These are phyloP conservation scores for Coregonus sp. DNA, from an alignment of 2,797 vertebrate genomes.

Conservation along the genomic window DNA sequence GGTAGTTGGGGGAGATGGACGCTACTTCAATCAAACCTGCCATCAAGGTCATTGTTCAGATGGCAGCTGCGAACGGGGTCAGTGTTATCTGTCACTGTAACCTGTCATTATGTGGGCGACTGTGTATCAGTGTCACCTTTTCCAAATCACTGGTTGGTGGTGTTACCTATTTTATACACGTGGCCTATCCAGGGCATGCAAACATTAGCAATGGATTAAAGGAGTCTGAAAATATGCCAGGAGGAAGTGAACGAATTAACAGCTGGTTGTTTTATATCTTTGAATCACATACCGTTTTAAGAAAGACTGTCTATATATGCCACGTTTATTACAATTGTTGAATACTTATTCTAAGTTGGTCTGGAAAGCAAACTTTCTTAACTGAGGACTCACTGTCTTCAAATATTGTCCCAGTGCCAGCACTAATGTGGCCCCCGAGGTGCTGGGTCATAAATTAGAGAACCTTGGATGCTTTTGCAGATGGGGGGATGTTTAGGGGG, in stretches of 20 bases:
- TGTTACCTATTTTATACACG: constrained; percentile 1
- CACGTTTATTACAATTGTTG: background rate
- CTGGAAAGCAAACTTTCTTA: background rate
- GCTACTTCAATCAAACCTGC: constrained; percentile 90
- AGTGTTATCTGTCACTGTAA: constrained; percentile 62
- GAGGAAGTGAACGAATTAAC: background rate
- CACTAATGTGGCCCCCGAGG: constrained; percentile 40
- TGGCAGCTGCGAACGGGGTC: constrained; percentile 98
- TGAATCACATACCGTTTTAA: background rate
- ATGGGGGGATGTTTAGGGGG: constrained; percentile 6
- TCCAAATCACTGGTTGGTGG: constrained; percentile 33
- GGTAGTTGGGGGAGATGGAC: constrained; percentile 94
- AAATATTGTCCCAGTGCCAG: constrained; percentile 46
- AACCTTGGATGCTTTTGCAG: constrained; percentile 23
- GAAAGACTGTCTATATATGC: background rate
- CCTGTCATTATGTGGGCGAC: background rate
- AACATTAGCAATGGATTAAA: background rate
- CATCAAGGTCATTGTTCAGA: constrained; percentile 90
- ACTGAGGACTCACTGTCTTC: constrained; percentile 21
- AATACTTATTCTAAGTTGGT: background rate
- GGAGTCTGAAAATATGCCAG: background rate
- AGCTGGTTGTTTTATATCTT: background rate
- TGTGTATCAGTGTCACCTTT: background rate
- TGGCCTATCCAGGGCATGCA: constrained; percentile 1
- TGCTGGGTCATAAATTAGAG: constrained; percentile 47